Base-by-base conservation (phyloP, 2,797 vertebrate species). In the Oreonectes daqikongensis region DNA sequence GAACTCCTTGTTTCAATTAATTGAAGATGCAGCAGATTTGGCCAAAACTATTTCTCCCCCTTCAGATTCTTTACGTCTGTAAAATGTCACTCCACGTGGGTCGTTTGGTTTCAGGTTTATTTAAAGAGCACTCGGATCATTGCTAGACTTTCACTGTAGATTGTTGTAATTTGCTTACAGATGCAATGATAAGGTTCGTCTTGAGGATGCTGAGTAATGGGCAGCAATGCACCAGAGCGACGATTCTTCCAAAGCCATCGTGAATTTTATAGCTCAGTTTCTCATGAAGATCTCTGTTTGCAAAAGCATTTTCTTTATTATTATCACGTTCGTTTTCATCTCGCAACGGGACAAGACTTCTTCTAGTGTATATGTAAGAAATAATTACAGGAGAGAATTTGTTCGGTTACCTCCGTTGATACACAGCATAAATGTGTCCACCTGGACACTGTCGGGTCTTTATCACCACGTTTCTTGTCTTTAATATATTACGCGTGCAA, bases 151-250 rank as follows among this genome's bases (percentile, higher is more conserved):
- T 38, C 26, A 26, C 40, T 30, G 22, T 17, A 40, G 64, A n/a
- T 75, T 66, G 42, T 35, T 20, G 2, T 46, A 6, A 22, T 66
- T 42, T 46, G 35, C 14, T 32, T 42, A n/a, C 2, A 32, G 22
- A 59, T 78, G 67, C 35, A 55, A 64, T 57, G 28, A 32, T 70
- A 48, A 48, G 46, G 42, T 50, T 68, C 22, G 22, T 28, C n/a
- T 42, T 24, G 17, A 63, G 44, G 55, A 78, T 85, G 84, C 84
- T 83, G 81, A 83, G 79, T 83, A 86, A 86, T 75, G 79, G 76
- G 80, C 75, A 81, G 81, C 74, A 83, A 66, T 82, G 75, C 78
- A 70, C 77, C 79, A 79, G 77, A 75, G 53, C 52, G 52, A 72
- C 10, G 35, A 46, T 26, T 18, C 9, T 59, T 14, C 53, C 32